These are phyloP conservation scores for Dendrophyllia cribrosa DNA, from an alignment of 64 coral and sea anemone genomes.

Conservation along the genomic window DNA sequence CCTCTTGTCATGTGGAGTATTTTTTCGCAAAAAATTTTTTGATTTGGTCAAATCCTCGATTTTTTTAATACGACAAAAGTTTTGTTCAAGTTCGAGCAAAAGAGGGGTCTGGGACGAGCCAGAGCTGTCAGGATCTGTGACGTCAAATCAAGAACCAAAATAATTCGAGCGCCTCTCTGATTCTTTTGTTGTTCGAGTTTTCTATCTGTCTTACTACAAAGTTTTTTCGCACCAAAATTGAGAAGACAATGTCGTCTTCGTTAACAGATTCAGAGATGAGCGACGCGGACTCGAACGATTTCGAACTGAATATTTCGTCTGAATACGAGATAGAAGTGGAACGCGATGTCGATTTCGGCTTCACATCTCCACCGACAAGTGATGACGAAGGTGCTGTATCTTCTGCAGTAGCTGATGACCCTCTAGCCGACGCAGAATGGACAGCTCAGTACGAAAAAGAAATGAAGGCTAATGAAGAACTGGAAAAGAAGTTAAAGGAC, in stretches of 20 bases:
- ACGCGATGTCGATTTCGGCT: neutral
- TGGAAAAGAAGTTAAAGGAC: neutral
- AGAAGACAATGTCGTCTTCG: no score
- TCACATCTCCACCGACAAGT: neutral
- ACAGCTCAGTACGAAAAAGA: neutral
- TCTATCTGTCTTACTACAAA: no score
- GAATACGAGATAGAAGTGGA: neutral
- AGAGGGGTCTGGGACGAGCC: neutral
- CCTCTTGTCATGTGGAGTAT: neutral
- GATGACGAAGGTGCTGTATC: neutral
- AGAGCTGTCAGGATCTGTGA: no score
- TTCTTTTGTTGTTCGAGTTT: no score
- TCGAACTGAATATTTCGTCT: no score
- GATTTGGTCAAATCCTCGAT: slow-evolving; percentile 32
- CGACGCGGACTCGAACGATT: no score
- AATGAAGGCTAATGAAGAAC: neutral
- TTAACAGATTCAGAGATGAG: no score
- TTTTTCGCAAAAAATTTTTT: slow-evolving; percentile 24
- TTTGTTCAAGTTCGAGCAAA: neutral
- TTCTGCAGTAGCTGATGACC: neutral
- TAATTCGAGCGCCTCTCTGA: no score
- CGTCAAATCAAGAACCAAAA: neutral
- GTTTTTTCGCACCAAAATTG: no score
- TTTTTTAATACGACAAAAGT: neutral
- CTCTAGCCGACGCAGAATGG: neutral